A percentile compares a stretch with the other conserved stretches of the same genome.
Conservation (phyloP, 2,888 invertebrate genomes). For the Margaritifera margaritifera region DNA sequence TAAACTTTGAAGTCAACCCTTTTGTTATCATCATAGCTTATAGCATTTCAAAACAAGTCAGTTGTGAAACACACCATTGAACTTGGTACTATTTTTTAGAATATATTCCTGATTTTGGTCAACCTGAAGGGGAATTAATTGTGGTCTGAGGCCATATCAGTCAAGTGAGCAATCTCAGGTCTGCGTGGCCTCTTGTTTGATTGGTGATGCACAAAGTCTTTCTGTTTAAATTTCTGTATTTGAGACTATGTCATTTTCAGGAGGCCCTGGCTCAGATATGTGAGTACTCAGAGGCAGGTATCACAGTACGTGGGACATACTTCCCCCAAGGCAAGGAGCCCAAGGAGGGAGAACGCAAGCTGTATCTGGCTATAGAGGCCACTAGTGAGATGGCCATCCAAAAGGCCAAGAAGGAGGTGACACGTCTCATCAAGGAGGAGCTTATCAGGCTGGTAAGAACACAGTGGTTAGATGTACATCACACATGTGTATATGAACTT, state of each 20-base stretch:
- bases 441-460: constrained; percentile 83
- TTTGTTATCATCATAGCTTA: too few species aligned
- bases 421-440: constrained; percentile 97
- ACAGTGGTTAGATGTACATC: background rate
- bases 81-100: too few species aligned
- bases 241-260: constrained; percentile 73
- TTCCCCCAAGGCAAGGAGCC: constrained; percentile 90
- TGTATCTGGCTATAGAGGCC: constrained; percentile 98
- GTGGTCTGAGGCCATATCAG: too few species aligned
- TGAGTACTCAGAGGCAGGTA: constrained; percentile 98
- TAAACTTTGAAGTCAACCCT: too few species aligned
- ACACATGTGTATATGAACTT: background rate
- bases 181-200: too few species aligned
- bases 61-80: too few species aligned
- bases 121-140: too few species aligned
- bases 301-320: constrained; percentile 96
- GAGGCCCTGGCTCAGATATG: constrained; percentile 98
- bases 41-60: too few species aligned
- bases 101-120: too few species aligned
- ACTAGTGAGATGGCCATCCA: constrained; percentile 90
- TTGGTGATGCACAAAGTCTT: too few species aligned
- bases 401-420: constrained; percentile 83
- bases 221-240: too few species aligned
- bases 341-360: constrained; percentile 83
- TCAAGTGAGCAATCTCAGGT: too few species aligned